Conservation (phyloP, 2,797 vertebrate species). For the Cyprinella venusta region DNA sequence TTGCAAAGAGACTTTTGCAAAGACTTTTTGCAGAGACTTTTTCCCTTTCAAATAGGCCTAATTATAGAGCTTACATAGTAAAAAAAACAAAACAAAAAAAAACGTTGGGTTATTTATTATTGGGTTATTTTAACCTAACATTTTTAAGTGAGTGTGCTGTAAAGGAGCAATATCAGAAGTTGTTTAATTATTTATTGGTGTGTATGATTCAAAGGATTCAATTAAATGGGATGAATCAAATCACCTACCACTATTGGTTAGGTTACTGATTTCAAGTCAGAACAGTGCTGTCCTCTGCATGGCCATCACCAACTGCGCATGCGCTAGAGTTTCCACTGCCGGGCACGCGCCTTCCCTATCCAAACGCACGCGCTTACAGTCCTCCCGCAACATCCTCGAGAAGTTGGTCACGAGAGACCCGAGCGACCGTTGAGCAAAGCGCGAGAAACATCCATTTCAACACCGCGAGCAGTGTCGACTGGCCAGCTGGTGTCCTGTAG, state of each 20-base stretch:
- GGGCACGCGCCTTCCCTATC: constrained; percentile 6
- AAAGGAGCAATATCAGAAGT: neutral
- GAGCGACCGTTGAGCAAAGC: neutral
- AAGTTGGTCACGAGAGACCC: constrained; percentile 33
- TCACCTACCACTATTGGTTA: too few relatives aligned
- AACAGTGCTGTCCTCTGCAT: neutral
- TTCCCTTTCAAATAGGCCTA: neutral
- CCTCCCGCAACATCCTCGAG: constrained; percentile 7
- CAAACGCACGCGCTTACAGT: constrained; percentile 17
- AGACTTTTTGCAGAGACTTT: neutral
- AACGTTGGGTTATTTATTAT: too few relatives aligned
- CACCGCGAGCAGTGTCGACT: neutral
- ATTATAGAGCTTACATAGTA: neutral
- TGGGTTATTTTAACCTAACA: too few relatives aligned
- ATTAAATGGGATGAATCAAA: neutral
- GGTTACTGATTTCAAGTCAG: neutral
- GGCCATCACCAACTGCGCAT: constrained; percentile 21
- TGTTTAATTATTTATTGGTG: neutral
- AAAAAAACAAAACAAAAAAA: too few relatives aligned
- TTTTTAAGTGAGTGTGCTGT: neutral
- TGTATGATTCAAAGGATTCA: neutral
- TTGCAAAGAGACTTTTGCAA: neutral
- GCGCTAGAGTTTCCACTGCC: neutral
- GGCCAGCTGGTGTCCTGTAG: neutral
- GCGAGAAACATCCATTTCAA: neutral